Conservation (phyloP, 2,888 invertebrate species). For the Scelioninae gen. 1 region DNA sequence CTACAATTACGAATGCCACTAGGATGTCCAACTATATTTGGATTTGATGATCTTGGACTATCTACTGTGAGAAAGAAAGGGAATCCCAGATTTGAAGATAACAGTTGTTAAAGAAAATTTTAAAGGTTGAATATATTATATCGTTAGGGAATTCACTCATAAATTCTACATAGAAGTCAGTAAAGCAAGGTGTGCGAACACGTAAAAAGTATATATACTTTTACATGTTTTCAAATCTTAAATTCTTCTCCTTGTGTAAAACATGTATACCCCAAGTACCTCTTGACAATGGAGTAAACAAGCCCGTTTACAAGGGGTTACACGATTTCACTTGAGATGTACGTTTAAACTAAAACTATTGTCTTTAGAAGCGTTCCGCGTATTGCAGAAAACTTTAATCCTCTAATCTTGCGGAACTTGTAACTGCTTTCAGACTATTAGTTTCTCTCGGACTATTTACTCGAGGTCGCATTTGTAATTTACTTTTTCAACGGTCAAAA, state of each 20-base stretch:
- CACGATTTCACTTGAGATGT: constrained; percentile 39
- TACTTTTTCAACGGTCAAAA: constrained; percentile 23
- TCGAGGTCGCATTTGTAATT: constrained; percentile 41
- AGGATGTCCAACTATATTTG: neutral
- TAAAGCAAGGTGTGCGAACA: too few species aligned
- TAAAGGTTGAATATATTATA: too few species aligned
- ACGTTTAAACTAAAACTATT: constrained; percentile 47
- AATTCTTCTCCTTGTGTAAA: too few species aligned
- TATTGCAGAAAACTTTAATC: constrained; percentile 59
- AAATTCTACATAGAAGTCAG: too few species aligned
- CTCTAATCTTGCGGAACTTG: constrained; percentile 63
- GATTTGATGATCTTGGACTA: too few species aligned
- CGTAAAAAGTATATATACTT: too few species aligned
- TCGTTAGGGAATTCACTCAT: too few species aligned
- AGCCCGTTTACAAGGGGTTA: constrained; percentile 42
- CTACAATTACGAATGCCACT: constrained; percentile 1
- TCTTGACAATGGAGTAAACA: constrained; percentile 40
- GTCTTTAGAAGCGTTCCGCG: constrained; percentile 27
- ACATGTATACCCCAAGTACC: too few species aligned
- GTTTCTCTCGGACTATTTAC: constrained; percentile 52
- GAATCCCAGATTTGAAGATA: too few species aligned
- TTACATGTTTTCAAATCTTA: too few species aligned
- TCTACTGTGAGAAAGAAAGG: too few species aligned
- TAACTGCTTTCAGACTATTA: constrained; percentile 62
- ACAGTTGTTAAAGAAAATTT: too few species aligned